Base-by-base conservation (phyloP, 2,888 invertebrate genomes). In the Calliopum simillimum region DNA sequence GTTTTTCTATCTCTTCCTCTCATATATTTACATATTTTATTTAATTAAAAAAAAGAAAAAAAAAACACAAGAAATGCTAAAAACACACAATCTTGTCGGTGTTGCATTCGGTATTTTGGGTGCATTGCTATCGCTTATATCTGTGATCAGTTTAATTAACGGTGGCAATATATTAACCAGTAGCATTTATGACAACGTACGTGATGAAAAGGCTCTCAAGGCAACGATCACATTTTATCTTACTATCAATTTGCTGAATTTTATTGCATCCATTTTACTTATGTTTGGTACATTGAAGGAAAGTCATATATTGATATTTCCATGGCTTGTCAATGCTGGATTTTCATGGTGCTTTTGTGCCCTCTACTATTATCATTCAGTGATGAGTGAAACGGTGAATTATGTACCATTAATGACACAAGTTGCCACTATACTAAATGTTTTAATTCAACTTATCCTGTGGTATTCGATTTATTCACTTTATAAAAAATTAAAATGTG, bases 231-330 rank as follows among this genome's bases (percentile, higher is more conserved):
- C 75, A 61, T 16, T 80, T 25, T 75, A 72, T 16, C 71, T 82
- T 65, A 78, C 76, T 0, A 56, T 79, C 5, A 44, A 53, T 46
- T 53, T 76, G 33, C 66, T 82, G 12, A 77, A 79, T 68, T 65
- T 80, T 5, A 14, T 82, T n/a, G 71, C 83, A 16, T 82, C 83
- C 11, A 70, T 66, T 19, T 53, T 83, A 72, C 77, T 83, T n/a
- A 44, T 83, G 6, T 62, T 77, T 49, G 83, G 82, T 23, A 79
- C 79, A 2, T 75, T 82, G 33, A 62, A 80, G 80, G 78, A 81
- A 69, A 76, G 80, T 11, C 81, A 81, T 65, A 66, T 81, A 65
- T 69, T 81, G 76, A 55, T 81, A 25, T 43, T 81, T 63, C 81
- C 81, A 2, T 81, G 81, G 81, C 67, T 81, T 43, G 75, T 81